Evolutionary conservation across 2,113 vertebrate species (phyloP), one percentile per base, ranked within the genome.

Genomic region (Corythaixoides concolor): DNA sequence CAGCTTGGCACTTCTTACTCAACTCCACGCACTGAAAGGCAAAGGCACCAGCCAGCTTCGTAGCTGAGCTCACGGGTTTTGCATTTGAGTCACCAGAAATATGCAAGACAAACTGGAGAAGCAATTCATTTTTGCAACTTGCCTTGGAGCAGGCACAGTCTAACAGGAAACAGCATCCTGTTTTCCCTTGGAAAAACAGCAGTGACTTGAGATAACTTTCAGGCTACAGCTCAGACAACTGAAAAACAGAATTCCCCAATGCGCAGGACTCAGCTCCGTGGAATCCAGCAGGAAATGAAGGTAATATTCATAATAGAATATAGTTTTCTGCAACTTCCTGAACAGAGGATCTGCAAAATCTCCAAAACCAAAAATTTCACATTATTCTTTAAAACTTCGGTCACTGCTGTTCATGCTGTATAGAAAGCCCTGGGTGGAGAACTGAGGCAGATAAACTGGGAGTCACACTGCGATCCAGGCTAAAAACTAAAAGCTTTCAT

Each of bases 1-100:
- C 97, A 98, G 94, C 86, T 93, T 96, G 95, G 95, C 87, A 69
- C 85, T 96, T 91, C 89, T 96, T 50, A 87, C 89, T 85, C 96
- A 95, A 15, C 24, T 43, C 79, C 50, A 15, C 24, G 7, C 86
- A 52, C 95, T 66, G 37, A 89, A 94, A 96, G 88, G 97, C 94
- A 97, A 97, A 97, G 94, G 94, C 92, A 95, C 79, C 55, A 95
- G 89, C 91, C 94, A 93, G 90, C 91, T 94, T 86, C 59, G 24
- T 69, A 96, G 94, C 92, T 97, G 93, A 92, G 94, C 95, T 94
- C 93, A 77, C 63, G 37, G 88, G 93, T 91, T 97, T 97, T 94
- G 93, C 95, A 94, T 92, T 95, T 64, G 82, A 96, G 91, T 87
- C 88, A 94, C 82, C 93, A 97, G 91, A 96, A 97, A 93, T 39